Conservation (phyloP, 2,888 invertebrate species). For the Diadegma fenestrale region DNA sequence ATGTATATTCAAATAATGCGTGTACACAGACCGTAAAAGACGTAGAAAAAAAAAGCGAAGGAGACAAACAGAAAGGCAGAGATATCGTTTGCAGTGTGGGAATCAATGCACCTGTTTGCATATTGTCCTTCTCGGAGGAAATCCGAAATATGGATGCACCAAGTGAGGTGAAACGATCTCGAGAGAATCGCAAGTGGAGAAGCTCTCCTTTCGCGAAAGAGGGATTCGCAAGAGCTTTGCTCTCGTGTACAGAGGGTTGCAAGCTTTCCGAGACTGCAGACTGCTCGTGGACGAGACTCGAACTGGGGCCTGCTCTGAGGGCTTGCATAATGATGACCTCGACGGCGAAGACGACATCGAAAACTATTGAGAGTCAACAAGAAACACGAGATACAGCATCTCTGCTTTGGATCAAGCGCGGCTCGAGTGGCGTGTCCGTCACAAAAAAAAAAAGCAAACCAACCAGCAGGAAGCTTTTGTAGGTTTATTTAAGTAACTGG, state of each 20-base stretch:
- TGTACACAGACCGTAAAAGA: background rate
- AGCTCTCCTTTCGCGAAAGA: slow-evolving; percentile 45
- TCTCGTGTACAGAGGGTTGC: background rate
- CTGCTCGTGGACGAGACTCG: slow-evolving; percentile 27
- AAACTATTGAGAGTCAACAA: slow-evolving; percentile 27
- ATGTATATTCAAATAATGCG: background rate
- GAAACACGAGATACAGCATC: slow-evolving; percentile 5
- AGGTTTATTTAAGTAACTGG: slow-evolving; percentile 33
- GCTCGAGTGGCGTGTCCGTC: too few species aligned
- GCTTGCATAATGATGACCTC: background rate
- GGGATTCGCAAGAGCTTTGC: slow-evolving; percentile 56
- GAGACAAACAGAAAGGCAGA: slow-evolving; percentile 18
- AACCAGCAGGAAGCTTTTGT: slow-evolving; percentile 39
- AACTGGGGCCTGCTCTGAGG: slow-evolving; percentile 6
- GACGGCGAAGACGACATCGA: slow-evolving; percentile 27
- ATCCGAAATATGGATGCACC: slow-evolving; percentile 70
- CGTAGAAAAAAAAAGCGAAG: background rate
- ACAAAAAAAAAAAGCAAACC: too few species aligned
- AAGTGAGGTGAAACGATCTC: slow-evolving; percentile 62
- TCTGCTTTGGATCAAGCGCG: slow-evolving; percentile 32
- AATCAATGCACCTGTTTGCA: slow-evolving; percentile 66
- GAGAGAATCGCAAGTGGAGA: slow-evolving; percentile 63
- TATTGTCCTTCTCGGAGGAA: slow-evolving; percentile 50
- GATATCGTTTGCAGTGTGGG: slow-evolving; percentile 60
- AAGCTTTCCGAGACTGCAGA: slow-evolving; percentile 18